Percentiles rank a stretch among this genome's conserved stretches.
Evolutionary conservation across 1,140 invertebrate species (phyloP).

Genomic region (Hirudo medicinalis): DNA sequence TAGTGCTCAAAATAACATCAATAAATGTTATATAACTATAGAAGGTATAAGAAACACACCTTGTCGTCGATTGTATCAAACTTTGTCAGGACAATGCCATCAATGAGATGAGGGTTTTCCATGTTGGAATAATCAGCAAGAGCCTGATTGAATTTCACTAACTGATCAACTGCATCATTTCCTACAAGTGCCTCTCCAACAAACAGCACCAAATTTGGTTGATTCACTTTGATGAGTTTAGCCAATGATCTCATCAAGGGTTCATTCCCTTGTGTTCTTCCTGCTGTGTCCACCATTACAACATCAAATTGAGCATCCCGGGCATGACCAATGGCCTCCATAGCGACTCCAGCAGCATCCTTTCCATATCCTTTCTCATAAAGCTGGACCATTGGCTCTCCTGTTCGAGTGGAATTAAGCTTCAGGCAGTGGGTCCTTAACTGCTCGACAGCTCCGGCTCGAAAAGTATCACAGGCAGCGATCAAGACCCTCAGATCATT

Average conservation of each 20-base stretch:
- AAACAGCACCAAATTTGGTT: constrained; percentile 92
- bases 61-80: constrained; percentile 99
- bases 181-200: constrained; percentile 97
- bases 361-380: constrained; percentile 98
- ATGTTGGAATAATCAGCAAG: constrained; percentile 58
- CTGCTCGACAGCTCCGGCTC: constrained; percentile 97
- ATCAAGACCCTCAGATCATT: constrained; percentile 91
- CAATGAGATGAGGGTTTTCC: constrained; percentile 52
- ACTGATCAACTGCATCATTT: constrained; percentile 98
- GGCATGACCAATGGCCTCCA: constrained; percentile 81
- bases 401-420: constrained; percentile 57
- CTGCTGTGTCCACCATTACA: constrained; percentile 91
- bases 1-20: not conserved
- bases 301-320: constrained; percentile 70
- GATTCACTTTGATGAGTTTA: constrained; percentile 64
- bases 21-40: not conserved
- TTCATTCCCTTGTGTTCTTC: constrained; percentile 99
- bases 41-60: constrained; percentile 54
- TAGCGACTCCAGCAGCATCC: constrained; percentile 92
- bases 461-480: constrained; percentile 97
- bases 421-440: constrained; percentile 84
- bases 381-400: constrained; percentile 69
- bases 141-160: constrained; percentile 96
- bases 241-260: constrained; percentile 90
- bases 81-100: constrained; percentile 94